Base-by-base conservation (phyloP, 2,888 invertebrate species). In the Papilio demoleus region DNA sequence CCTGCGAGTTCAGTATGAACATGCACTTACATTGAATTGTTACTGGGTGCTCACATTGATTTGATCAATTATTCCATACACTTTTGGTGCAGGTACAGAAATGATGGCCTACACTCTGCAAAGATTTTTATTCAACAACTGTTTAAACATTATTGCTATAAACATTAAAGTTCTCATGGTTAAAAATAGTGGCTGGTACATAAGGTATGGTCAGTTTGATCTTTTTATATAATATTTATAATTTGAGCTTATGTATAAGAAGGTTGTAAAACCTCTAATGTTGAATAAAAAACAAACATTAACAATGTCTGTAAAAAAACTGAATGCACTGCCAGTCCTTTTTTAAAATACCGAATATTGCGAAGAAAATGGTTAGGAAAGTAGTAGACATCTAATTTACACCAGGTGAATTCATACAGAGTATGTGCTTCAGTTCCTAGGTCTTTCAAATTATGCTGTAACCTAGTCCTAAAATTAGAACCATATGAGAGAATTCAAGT, bases 1-100 rank as follows among this genome's bases (percentile, higher is more conserved):
- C n/a, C n/a, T n/a, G n/a, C n/a, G n/a, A n/a, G n/a, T n/a, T n/a
- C n/a, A n/a, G n/a, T n/a, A n/a, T n/a, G n/a, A n/a, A n/a, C n/a
- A n/a, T n/a, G n/a, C n/a, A n/a, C n/a, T 45, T 45, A 45, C 19
- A 19, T 45, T 45, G 19, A 45, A 45, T 45, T 45, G 42, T 45
- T 45, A 45, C 11, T 45, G 42, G 19, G 42, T 45, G 42, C 42
- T 45, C 17, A 4, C 42, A 45, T n/a, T n/a, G 42, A 45, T 45
- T 45, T 45, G 9, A 45, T 45, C 8, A 45, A 45, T n/a, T 40
- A 19, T 45, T 19, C 9, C 42, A 45, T 9, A 45, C 19, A 17
- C 19, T 8, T 4, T 45, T 45, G 42, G 42, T 45, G 42, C 42
- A 45, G 42, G 42, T 19, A 45, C 9, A 6, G 40, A n/a, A 40